A percentile compares a stretch with the other conserved stretches of the same genome.
Evolutionary conservation across 1,140 invertebrate genomes (phyloP).

Genomic region (Triops longicaudatus): DNA sequence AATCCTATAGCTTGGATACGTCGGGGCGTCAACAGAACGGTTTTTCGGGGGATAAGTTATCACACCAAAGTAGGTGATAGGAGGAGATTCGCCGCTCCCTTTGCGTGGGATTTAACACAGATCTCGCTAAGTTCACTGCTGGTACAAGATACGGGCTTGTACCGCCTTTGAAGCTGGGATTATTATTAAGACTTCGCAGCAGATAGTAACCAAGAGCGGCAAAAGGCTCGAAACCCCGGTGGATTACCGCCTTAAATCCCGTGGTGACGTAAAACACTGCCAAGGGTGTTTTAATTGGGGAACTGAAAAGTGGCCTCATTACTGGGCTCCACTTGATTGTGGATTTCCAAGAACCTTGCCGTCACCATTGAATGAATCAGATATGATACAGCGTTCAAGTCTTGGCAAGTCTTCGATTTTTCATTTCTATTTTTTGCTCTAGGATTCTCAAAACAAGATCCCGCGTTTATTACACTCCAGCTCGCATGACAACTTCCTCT

Average conservation of each 20-base stretch:
- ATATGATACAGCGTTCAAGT: neutral
- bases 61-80: slow-evolving; percentile 1
- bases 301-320: no score
- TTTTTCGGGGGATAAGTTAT: slow-evolving; percentile 5
- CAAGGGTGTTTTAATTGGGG: no score
- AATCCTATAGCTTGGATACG: neutral
- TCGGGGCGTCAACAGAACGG: neutral
- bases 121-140: slow-evolving; percentile 4
- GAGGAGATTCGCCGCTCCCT: slow-evolving; percentile 4
- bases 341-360: no score
- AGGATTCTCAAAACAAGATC: neutral
- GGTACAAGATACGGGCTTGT: slow-evolving; percentile 1
- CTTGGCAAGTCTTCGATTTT: neutral
- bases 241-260: neutral
- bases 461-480: neutral
- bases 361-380: no score
- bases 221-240: neutral
- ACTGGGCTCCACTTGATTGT: no score
- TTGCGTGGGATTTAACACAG: slow-evolving; percentile 8
- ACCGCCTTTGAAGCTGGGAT: slow-evolving; percentile 10
- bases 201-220: slow-evolving; percentile 14
- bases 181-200: neutral
- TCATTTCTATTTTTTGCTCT: neutral
- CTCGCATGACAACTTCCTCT: slow-evolving; percentile 14
- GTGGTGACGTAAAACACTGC: neutral